These are phyloP conservation scores for Tetramorium alpestre DNA, from an alignment of 1,140 invertebrate species.

Conservation along the genomic window DNA sequence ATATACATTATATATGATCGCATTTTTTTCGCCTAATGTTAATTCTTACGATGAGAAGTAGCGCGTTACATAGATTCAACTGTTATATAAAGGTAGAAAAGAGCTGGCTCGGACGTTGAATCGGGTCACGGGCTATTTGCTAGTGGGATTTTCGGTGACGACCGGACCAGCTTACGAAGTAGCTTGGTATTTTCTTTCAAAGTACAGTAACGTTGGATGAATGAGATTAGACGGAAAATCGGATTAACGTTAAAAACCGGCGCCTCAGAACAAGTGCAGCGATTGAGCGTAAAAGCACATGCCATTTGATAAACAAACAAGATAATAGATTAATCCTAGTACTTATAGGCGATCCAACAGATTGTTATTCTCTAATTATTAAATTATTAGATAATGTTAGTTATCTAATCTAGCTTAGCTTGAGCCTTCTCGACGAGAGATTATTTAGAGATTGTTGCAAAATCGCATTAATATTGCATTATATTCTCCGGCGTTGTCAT, in stretches of 20 bases:
- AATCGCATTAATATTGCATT: background rate
- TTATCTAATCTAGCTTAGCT: background rate
- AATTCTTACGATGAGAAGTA: conserved; percentile 34
- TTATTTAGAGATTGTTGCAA: conserved; percentile 1
- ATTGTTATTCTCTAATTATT: background rate
- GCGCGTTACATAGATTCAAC: conserved; percentile 7
- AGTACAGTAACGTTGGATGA: conserved; percentile 20
- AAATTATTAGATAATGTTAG: background rate
- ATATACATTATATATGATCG: background rate
- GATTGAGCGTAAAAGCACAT: background rate
- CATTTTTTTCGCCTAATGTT: conserved; percentile 10
- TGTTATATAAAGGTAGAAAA: conserved; percentile 48
- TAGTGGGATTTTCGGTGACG: conserved; percentile 59
- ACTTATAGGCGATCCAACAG: background rate
- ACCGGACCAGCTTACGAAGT: conserved; percentile 47
- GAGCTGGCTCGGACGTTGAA: conserved; percentile 26
- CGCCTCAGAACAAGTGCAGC: background rate
- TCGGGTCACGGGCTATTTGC: conserved; percentile 50
- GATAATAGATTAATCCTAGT: background rate
- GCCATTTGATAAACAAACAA: background rate
- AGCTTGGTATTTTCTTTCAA: conserved; percentile 39
- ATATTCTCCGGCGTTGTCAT: background rate
- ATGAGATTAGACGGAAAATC: conserved; percentile 41
- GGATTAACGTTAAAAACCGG: conserved; percentile 33
- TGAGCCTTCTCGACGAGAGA: background rate